Percentiles rank a stretch among this genome's conserved stretches.
Conservation (phyloP, 2,797 vertebrate genomes). For the Vireo griseus region DNA sequence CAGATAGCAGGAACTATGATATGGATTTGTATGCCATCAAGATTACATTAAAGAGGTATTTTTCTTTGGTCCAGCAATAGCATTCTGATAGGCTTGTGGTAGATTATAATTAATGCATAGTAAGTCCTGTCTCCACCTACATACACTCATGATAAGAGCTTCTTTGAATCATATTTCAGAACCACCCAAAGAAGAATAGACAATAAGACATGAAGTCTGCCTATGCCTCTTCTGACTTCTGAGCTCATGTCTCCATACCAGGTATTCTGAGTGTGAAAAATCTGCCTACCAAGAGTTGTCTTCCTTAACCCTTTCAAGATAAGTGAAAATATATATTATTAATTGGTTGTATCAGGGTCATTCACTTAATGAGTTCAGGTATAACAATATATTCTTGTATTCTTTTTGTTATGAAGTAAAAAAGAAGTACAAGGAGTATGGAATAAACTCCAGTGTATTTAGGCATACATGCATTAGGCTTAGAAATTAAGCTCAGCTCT, state of each 20-base stretch:
- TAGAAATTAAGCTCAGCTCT: not conserved
- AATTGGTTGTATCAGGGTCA: not conserved
- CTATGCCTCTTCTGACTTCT: not conserved
- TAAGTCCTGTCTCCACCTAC: not conserved
- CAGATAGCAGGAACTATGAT: not conserved
- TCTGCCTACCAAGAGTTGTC: not conserved
- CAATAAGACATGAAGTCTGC: not conserved
- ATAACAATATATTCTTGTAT: not conserved
- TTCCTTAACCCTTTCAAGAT: not conserved
- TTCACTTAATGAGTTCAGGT: not conserved
- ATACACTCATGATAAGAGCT: not conserved
- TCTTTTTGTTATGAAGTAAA: not conserved
- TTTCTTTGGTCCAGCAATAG: not conserved
- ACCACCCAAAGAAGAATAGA: not conserved
- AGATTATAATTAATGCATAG: not conserved
- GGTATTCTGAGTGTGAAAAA: not conserved
- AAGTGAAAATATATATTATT: not conserved
- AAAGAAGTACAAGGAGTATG: not conserved
- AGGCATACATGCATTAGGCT: fast-evolving
- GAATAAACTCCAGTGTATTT: not conserved
- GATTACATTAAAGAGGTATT: not conserved
- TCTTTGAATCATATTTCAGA: not conserved
- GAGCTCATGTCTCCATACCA: not conserved
- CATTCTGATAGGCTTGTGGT: not conserved
- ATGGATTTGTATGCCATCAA: not conserved